Base-by-base conservation (phyloP, 2,113 vertebrate species). In the Tychaedon coryphoeus region DNA sequence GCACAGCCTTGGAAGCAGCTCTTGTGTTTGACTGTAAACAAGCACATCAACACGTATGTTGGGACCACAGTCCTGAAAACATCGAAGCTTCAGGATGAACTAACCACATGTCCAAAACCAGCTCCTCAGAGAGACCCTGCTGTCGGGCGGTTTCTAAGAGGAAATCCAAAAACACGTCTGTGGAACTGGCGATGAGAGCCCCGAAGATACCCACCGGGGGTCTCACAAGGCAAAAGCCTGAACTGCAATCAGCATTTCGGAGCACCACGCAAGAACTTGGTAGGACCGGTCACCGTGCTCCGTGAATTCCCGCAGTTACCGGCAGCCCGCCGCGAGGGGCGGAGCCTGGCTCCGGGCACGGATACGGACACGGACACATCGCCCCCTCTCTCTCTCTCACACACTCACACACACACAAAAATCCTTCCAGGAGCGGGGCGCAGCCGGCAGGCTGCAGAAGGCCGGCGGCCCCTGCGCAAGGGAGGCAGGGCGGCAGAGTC, bases 131-230 rank as follows among this genome's bases (percentile, higher is more conserved):
- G 10, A 9, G 23, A 56, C 10, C 24, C 23, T 14, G 50, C 69
- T 47, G 43, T 12, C 4, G 61, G 58, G 33, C 7, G 19, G 43
- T 24, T 92, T 60, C 36, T 23, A 45, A 67, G 16, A 33, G 36
- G 22, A 70, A 93, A 70, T 56, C 33, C 70, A 58, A 36, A 20
- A n/a, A 45, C 25, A 23, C 9, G 17, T 36, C 54, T 14, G 7
- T 51, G 8, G 14, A 47, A 48, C 53, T 54, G 48, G n/a, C 22
- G 33, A 14, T 3, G 38, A 29, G 22, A 48, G 18, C 19, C 22
- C 45, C 14, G 9, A 34, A 24, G 9, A 38, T 42, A 25, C 53
- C 24, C 51, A 48, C 0, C 1, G 3, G 7, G 13, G 20, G 19
- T 45, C 62, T 38, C 47, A 36, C n/a, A 29, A 47, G 6, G 16